phyloP scores from a whole-genome alignment of 2,888 invertebrate genomes.

The Papilio protenor region DNA sequence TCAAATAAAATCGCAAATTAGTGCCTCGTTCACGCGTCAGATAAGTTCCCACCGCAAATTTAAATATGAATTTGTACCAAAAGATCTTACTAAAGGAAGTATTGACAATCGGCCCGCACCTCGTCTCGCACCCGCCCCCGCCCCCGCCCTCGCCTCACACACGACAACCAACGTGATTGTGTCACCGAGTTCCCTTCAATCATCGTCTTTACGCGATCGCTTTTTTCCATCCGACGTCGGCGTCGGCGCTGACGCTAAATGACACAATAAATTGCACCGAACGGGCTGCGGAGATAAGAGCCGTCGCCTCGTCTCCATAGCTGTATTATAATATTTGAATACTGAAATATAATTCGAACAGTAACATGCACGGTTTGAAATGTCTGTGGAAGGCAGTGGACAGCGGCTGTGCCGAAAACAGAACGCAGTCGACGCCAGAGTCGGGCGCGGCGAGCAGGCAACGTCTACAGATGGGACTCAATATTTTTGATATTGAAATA shows the following conservation, averaged over 20 bases:
- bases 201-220: conserved; percentile 30
- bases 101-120: background rate
- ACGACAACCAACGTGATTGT: background rate
- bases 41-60: conserved; percentile 23
- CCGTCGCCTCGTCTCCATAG: conserved; percentile 30
- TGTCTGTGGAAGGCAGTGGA: conserved; percentile 49
- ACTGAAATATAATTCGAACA: conserved; percentile 55
- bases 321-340: conserved; percentile 55
- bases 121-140: background rate
- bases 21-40: conserved; percentile 10
- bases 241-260: background rate
- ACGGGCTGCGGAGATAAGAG: conserved; percentile 6
- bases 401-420: conserved; percentile 49
- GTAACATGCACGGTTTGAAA: conserved; percentile 51
- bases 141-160: background rate
- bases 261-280: conserved; percentile 15
- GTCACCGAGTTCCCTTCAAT: conserved; percentile 21
- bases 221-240: conserved; percentile 2
- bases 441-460: conserved; percentile 43
- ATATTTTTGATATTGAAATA: conserved; percentile 50
- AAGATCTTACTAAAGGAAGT: background rate
- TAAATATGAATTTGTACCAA: conserved; percentile 12
- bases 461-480: conserved; percentile 45
- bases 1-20: conserved; percentile 28
- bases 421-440: conserved; percentile 59